Conservation (phyloP, 2,888 invertebrate genomes). For the Aphelenchoides bicaudatus region DNA sequence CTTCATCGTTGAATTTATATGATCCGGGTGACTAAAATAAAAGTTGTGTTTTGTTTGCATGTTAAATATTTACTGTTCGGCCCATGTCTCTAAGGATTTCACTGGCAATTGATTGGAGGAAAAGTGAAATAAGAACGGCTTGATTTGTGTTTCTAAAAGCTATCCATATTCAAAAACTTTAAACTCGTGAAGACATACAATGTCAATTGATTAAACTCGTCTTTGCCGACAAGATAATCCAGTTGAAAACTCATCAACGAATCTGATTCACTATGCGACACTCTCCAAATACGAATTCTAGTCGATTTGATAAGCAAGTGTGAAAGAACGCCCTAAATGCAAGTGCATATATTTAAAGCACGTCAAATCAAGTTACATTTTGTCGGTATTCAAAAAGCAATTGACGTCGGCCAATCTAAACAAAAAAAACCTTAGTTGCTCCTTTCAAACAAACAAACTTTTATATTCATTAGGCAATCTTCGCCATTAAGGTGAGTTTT, state of each 20-base stretch:
- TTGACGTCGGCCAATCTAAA: conserved; percentile 69
- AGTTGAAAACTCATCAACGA: conserved; percentile 49
- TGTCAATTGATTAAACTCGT: conserved; percentile 79
- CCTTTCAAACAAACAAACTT: too few relatives aligned
- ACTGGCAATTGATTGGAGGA: conserved; percentile 85
- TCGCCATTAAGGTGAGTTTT: conserved; percentile 71
- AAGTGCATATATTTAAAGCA: neutral
- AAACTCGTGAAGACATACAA: conserved; percentile 30
- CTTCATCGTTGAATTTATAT: conserved; percentile 37
- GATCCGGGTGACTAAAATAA: conserved; percentile 29
- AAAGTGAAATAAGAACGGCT: conserved; percentile 90
- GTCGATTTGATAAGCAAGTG: conserved; percentile 66
- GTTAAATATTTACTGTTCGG: conserved; percentile 3
- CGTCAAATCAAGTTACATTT: conserved; percentile 17
- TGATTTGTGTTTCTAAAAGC: conserved; percentile 41
- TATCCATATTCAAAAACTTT: neutral
- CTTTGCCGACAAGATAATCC: conserved; percentile 48
- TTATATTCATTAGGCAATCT: conserved; percentile 71
- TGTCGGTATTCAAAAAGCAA: conserved; percentile 42
- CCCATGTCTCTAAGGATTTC: conserved; percentile 68
- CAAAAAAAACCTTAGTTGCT: too few relatives aligned
- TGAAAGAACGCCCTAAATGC: conserved; percentile 21
- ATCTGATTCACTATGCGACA: conserved; percentile 62
- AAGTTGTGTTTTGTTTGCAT: neutral
- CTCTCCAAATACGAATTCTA: conserved; percentile 93